Conservation (phyloP, 2,113 vertebrate species). For the Setophaga kirtlandii region DNA sequence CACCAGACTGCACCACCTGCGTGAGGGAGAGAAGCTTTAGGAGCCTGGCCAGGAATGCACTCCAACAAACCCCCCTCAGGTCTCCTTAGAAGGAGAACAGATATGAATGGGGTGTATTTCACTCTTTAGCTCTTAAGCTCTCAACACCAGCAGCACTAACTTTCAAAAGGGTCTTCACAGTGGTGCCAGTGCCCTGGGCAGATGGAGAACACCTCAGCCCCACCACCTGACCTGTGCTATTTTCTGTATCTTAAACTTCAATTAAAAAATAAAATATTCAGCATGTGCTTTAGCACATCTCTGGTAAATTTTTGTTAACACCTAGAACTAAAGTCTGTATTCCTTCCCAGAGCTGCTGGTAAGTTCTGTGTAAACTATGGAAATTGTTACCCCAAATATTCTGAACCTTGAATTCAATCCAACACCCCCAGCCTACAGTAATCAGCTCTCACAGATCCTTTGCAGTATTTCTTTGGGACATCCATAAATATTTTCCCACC, state of each 20-base stretch:
- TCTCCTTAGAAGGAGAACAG: neutral
- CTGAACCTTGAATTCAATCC: neutral
- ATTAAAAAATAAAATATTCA: neutral
- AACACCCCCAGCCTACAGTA: neutral
- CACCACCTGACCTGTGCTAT: neutral
- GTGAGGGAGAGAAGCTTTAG: neutral
- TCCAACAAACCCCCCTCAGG: neutral
- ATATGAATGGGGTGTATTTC: rapidly evolving
- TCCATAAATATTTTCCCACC: rapidly evolving
- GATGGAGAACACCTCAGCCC: neutral
- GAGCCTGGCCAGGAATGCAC: neutral
- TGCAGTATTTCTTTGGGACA: too few species aligned
- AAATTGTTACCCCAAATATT: neutral
- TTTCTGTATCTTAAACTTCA: neutral
- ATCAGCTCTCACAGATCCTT: neutral
- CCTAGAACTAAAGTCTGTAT: neutral
- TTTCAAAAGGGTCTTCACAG: neutral
- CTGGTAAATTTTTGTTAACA: rapidly evolving
- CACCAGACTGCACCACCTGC: conserved; percentile 86
- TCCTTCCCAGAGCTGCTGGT: neutral
- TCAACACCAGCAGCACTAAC: neutral
- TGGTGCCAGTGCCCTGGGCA: rapidly evolving
- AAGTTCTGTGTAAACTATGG: rapidly evolving
- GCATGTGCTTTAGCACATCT: too few species aligned
- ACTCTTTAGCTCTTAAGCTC: neutral